These are phyloP conservation scores for Tillus elongatus DNA, from an alignment of 2,888 invertebrate genomes.

Conservation along the genomic window DNA sequence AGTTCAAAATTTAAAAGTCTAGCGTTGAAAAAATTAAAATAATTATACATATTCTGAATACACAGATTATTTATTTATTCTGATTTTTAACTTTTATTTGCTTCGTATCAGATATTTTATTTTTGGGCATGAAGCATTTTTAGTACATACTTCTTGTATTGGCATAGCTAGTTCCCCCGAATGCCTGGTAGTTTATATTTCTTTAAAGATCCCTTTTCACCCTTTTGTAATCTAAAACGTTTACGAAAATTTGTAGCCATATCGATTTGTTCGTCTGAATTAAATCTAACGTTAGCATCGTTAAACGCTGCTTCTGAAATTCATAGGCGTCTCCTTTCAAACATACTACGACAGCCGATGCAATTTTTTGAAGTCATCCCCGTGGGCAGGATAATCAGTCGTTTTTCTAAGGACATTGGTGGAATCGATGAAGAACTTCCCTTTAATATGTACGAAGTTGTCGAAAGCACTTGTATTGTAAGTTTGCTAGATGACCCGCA, in stretches of 20 bases:
- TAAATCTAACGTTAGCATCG: constrained; percentile 50
- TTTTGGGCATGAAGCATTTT: too few species aligned
- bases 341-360: constrained; percentile 54
- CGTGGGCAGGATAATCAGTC: constrained; percentile 57
- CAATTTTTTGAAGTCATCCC: constrained; percentile 65
- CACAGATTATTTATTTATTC: too few species aligned
- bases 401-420: constrained; percentile 60
- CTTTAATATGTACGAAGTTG: constrained; percentile 39
- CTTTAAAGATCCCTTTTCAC: too few species aligned
- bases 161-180: too few species aligned
- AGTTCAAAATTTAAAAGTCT: too few species aligned
- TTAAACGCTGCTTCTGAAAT: constrained; percentile 51
- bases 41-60: too few species aligned
- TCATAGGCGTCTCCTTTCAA: constrained; percentile 49
- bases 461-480: constrained; percentile 40
- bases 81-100: too few species aligned
- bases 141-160: too few species aligned
- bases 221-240: too few species aligned
- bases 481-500: constrained; percentile 27
- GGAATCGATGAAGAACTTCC: constrained; percentile 55
- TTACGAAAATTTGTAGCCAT: constrained; percentile 42
- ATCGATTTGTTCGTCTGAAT: constrained; percentile 45
- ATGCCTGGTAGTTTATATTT: too few species aligned
- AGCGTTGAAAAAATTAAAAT: too few species aligned
- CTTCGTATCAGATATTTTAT: too few species aligned